These are phyloP conservation scores for Drosophila ogumai DNA, from an alignment of 1,140 invertebrate species.

Conservation along the genomic window DNA sequence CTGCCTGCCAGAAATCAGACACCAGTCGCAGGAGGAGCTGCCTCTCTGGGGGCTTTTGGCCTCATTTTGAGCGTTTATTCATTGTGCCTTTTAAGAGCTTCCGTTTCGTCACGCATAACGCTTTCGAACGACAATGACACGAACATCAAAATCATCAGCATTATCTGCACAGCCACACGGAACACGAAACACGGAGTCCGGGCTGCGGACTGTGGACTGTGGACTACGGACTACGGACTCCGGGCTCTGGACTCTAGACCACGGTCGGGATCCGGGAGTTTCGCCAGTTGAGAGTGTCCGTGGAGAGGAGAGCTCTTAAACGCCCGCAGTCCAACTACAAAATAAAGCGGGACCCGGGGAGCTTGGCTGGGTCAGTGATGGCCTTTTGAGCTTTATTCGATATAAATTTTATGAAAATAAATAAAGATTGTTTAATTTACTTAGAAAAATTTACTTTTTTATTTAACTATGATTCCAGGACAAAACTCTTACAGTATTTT, in stretches of 20 bases:
- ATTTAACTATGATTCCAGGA: background rate
- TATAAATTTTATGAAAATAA: background rate
- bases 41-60: slow-evolving; percentile 64
- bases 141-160: slow-evolving; percentile 80
- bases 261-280: slow-evolving; percentile 10
- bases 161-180: slow-evolving; percentile 57
- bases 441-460: background rate
- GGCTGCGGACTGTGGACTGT: slow-evolving; percentile 1
- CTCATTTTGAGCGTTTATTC: slow-evolving; percentile 71
- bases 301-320: slow-evolving; percentile 27
- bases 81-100: slow-evolving; percentile 77
- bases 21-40: slow-evolving; percentile 28
- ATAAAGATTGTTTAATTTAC: background rate
- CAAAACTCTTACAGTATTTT: too few relatives aligned
- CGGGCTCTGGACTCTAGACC: slow-evolving; percentile 1
- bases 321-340: slow-evolving; percentile 51
- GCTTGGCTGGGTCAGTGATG: slow-evolving; percentile 21
- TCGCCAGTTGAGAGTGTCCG: slow-evolving; percentile 29
- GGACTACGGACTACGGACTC: background rate
- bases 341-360: slow-evolving; percentile 23
- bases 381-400: background rate
- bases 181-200: slow-evolving; percentile 31
- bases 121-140: slow-evolving; percentile 71
- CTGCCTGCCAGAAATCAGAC: slow-evolving; percentile 40
- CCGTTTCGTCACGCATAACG: slow-evolving; percentile 79